These are phyloP conservation scores for Melanerpes formicivorus DNA, from an alignment of 2,113 vertebrate genomes.

Conservation along the genomic window DNA sequence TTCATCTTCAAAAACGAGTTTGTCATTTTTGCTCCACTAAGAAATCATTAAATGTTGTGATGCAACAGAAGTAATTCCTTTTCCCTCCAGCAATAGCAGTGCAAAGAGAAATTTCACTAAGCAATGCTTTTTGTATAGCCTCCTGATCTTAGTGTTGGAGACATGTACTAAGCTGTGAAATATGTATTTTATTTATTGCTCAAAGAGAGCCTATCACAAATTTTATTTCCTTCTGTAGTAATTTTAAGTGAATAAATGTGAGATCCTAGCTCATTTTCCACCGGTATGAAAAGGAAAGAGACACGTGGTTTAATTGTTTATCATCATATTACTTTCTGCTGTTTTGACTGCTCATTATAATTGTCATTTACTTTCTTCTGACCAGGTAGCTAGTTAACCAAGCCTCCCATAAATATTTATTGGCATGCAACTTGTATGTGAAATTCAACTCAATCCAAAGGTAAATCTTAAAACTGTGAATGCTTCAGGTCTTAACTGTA, in stretches of 20 bases:
- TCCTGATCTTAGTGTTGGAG: not conserved
- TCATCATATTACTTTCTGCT: not conserved
- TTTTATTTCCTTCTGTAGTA: slow-evolving; percentile 9
- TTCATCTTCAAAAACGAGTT: not conserved
- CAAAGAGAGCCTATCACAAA: not conserved
- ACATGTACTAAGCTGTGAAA: not conserved
- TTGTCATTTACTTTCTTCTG: slow-evolving; percentile 27
- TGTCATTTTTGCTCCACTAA: slow-evolving; percentile 1
- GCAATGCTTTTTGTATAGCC: not conserved
- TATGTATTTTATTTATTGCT: slow-evolving; percentile 28
- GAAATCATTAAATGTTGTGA: not conserved
- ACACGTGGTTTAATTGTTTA: not conserved
- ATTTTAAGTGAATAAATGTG: not conserved
- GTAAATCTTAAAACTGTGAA: slow-evolving; percentile 32
- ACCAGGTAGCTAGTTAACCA: slow-evolving; percentile 1
- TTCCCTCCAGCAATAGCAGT: not conserved
- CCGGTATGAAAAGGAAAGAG: not conserved
- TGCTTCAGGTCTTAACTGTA: slow-evolving; percentile 41
- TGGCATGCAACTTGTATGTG: not conserved
- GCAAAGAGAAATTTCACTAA: slow-evolving; percentile 1
- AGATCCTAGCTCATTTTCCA: not conserved
- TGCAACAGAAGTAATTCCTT: not conserved
- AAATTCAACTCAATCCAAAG: slow-evolving; percentile 17
- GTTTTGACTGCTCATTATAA: not conserved
- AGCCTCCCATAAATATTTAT: slow-evolving; percentile 32